Base-by-base conservation (phyloP, 2,797 vertebrate genomes). In the Periophthalmus magnuspinnatus region DNA sequence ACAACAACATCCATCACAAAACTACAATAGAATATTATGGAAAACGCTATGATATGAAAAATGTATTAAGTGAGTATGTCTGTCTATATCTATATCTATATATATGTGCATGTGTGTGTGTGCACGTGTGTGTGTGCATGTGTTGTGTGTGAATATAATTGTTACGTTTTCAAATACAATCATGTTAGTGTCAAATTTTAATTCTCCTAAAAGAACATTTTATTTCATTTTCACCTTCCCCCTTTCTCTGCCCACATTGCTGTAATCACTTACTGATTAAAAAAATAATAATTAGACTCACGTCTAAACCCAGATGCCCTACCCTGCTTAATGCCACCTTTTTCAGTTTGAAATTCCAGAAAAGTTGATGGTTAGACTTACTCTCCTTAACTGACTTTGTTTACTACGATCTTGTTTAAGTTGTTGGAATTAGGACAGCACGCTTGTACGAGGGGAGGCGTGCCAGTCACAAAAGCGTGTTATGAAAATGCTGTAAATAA, bases 401-500 rank as follows among this genome's bases (percentile, higher is more conserved):
- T 36, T n/a, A 9, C 28, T 59, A 38, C 2, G n/a, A 3, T 41
- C 38, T 41, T 62, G 21, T 45, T 62, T 62, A 41, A 2, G 14
- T 22, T 38, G 19, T 13, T 45, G 13, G 6, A 45, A 62, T 52
- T 33, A 45, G 68, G 14, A 33, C 7, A 52, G 45, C 8, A 22
- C 11, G 24, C 38, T 33, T 50, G 19, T 52, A 6, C 34, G 11
- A 41, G 32, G 34, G 45, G 57, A 69, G 54, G 32, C 56, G 10
- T 69, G 65, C 22, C 57, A 10, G 38, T 74, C 54, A 57, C 59
- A 47, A 41, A 72, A 3, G 6, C 13, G 32, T 28, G 36, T 79
- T 75, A 56, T 65, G 6, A 5, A 78, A 54, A 70, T n/a, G 65
- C 61, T 67, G 66, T 83, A 68, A 76, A 84, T 83, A 70, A 79